A percentile compares a stretch with the other conserved stretches of the same genome.
Evolutionary conservation across 30 jellyfish, hydroid and myxozoan species (phyloP).

Genomic region (Hydra vulgaris): DNA sequence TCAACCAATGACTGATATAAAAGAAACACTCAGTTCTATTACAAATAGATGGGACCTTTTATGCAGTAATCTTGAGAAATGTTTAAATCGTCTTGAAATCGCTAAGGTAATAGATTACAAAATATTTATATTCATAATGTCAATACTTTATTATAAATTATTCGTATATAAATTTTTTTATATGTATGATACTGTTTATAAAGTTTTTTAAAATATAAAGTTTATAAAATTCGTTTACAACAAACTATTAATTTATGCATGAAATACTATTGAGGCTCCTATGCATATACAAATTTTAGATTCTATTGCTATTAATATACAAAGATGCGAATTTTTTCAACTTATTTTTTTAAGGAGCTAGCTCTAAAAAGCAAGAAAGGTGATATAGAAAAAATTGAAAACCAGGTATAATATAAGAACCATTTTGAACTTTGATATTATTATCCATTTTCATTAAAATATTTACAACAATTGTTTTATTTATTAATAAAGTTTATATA

Average conservation of each 20-base stretch:
- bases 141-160: neutral
- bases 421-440: too few species aligned
- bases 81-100: slow-evolving; percentile 33
- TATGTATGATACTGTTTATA: neutral
- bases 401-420: slow-evolving; percentile 54
- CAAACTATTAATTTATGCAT: too few species aligned
- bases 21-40: slow-evolving; percentile 25
- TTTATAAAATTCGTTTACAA: too few species aligned
- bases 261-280: too few species aligned
- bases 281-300: too few species aligned
- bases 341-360: slow-evolving; percentile 25
- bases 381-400: slow-evolving; percentile 60
- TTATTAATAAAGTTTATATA: too few species aligned
- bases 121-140: neutral
- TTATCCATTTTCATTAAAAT: too few species aligned
- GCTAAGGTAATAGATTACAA: slow-evolving; percentile 48
- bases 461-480: too few species aligned
- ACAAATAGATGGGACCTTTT: slow-evolving; percentile 61
- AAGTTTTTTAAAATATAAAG: too few species aligned
- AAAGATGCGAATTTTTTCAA: neutral
- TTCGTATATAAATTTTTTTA: too few species aligned
- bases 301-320: neutral
- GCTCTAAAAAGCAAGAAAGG: slow-evolving; percentile 47
- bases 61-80: slow-evolving; percentile 44
- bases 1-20: slow-evolving; percentile 24